Conservation (phyloP, 2,113 vertebrate species). For the Melanerpes aurifrons region DNA sequence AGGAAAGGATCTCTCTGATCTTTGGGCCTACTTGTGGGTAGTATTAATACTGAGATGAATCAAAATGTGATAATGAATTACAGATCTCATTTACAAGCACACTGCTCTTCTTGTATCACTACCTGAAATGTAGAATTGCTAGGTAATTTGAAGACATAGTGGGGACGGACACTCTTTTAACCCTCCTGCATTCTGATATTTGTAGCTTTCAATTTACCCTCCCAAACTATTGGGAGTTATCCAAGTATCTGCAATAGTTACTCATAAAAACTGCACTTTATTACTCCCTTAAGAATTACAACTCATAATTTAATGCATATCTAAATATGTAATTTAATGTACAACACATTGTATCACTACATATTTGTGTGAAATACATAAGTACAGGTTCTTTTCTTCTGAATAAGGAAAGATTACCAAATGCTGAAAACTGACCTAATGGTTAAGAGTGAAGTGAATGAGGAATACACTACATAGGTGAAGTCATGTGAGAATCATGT, state of each 20-base stretch:
- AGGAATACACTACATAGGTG: neutral
- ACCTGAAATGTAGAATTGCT: neutral
- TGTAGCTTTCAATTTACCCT: neutral
- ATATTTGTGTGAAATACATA: neutral
- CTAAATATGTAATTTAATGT: neutral
- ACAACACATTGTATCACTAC: neutral
- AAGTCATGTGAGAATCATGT: neutral
- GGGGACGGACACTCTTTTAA: neutral
- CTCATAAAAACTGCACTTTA: neutral
- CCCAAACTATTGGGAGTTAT: neutral
- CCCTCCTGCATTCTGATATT: neutral
- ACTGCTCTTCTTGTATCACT: neutral
- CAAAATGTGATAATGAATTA: neutral
- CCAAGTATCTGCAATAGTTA: neutral
- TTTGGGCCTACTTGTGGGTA: neutral
- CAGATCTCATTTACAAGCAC: neutral
- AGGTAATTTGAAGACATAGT: neutral
- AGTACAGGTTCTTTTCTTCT: neutral
- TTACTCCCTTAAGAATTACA: neutral
- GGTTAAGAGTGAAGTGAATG: neutral
- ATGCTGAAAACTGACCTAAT: neutral
- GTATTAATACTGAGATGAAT: neutral
- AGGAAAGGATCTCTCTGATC: neutral
- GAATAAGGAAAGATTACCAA: neutral
- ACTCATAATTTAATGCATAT: neutral